Evolutionary conservation across 1,140 invertebrate genomes (phyloP).

Genomic region (Colletes gigas): DNA sequence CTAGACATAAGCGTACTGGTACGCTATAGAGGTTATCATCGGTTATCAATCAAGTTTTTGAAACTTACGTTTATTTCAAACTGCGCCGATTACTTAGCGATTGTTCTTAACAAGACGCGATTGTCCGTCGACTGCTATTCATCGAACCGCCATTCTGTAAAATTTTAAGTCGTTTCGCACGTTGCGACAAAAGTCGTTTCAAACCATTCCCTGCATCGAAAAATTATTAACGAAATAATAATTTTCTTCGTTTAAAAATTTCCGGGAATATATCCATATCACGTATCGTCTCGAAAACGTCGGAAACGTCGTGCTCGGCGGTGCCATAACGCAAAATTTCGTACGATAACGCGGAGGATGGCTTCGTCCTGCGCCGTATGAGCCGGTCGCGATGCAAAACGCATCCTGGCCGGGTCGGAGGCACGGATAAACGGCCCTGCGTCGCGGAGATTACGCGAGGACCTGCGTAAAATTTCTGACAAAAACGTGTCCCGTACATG

Average conservation of each 20-base stretch:
- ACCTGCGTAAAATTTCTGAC: conserved; percentile 8
- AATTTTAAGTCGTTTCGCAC: too few species aligned
- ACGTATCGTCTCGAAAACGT: conserved; percentile 17
- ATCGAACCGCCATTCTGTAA: too few species aligned
- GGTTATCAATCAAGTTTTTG: too few species aligned
- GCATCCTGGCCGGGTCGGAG: neutral
- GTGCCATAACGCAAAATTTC: neutral
- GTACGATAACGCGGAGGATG: neutral
- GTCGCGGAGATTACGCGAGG: neutral
- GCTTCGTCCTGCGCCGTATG: neutral
- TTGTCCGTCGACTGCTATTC: too few species aligned
- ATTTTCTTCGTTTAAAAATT: neutral
- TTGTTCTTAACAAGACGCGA: too few species aligned
- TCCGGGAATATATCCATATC: conserved; percentile 9
- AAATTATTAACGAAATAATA: too few species aligned
- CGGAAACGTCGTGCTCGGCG: neutral
- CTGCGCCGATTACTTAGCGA: too few species aligned
- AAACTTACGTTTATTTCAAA: too few species aligned
- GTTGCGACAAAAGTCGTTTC: too few species aligned
- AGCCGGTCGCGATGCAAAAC: conserved; percentile 3
- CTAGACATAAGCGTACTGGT: too few species aligned
- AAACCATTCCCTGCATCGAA: too few species aligned
- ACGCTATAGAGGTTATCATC: too few species aligned
- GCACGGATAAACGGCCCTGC: neutral
- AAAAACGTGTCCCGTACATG: conserved; percentile 12